Base-by-base conservation (phyloP, 2,113 vertebrate genomes). In the Atrichornis clamosus region DNA sequence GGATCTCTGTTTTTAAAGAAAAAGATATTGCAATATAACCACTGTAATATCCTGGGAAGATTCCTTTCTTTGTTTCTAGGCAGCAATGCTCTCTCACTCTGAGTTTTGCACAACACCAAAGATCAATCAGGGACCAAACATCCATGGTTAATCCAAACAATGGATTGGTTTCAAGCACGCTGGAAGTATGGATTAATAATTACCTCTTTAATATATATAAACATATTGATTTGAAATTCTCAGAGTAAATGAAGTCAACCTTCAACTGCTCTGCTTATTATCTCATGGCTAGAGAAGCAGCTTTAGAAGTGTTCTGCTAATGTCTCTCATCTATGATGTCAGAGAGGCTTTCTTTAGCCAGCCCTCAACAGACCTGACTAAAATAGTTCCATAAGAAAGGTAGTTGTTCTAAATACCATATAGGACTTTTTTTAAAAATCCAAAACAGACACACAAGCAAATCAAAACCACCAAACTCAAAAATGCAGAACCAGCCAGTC, bases 51-150 rank as follows among this genome's bases (percentile, higher is more conserved):
- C 70, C 90, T 89, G 62, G 79, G 75, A 93, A 84, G 32, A 85
- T 94, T 88, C 65, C 37, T 76, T 84, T 28, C 69, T 90, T 96
- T 83, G 76, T 94, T 95, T 88, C 83, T 79, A 91, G 62, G 83
- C 64, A 87, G 35, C 59, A 90, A 9, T 75, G 7, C 30, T 60
- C 24, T 82, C 74, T 81, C 50, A 58, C 41, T 76, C 49, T 75
- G 46, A 63, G 28, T 92, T 92, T 90, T 92, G 68, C 41, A 76
- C 58, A 89, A 53, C 27, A 60, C 32, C 32, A 83, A 72, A 76
- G 68, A 80, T 81, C 80, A 93, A 41, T 50, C 44, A 84, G 35
- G 44, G 84, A 92, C 72, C 69, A 52, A 79, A 78, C 13, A 35
- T 78, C 64, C 87, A 47, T 89, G 70, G 19, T 58, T 89, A 64